Percentiles rank a stretch among this genome's conserved stretches.
Evolutionary conservation across 1,140 invertebrate species (phyloP).

Genomic region (Platorchestia sp.): DNA sequence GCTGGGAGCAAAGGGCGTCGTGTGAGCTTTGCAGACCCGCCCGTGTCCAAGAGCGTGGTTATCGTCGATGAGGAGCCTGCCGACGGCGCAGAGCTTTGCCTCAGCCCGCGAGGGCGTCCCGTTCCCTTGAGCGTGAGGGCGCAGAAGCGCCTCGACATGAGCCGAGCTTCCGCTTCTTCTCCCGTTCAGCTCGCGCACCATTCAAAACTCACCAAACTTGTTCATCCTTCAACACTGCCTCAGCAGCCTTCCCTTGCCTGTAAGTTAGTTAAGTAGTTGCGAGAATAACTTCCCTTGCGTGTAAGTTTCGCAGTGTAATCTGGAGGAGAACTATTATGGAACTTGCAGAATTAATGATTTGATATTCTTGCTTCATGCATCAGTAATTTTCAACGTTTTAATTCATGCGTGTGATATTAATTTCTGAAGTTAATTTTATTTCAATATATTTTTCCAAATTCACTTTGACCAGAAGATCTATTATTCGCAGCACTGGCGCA

Average conservation of each 20-base stretch:
- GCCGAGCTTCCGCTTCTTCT: background rate
- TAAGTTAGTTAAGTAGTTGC: background rate
- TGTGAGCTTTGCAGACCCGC: conserved; percentile 58
- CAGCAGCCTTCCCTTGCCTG: background rate
- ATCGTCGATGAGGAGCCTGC: background rate
- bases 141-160: conserved; percentile 57
- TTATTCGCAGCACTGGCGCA: background rate
- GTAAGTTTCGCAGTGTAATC: background rate
- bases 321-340: too few relatives aligned
- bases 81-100: background rate
- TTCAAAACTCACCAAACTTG: conserved; percentile 25
- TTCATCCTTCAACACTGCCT: background rate
- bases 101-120: background rate
- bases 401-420: background rate
- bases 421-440: too few relatives aligned
- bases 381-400: background rate
- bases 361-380: background rate
- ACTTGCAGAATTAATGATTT: background rate
- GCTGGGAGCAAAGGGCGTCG: conserved; percentile 23
- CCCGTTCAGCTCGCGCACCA: background rate
- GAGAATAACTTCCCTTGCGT: background rate
- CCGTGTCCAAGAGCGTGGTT: conserved; percentile 51
- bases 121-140: conserved; percentile 12
- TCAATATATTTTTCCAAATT: background rate
- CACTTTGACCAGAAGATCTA: background rate